A percentile compares a stretch with the other conserved stretches of the same genome.
phyloP scores from a whole-genome alignment of 2,888 invertebrate genomes.

The Holacanthella duospinosa region DNA sequence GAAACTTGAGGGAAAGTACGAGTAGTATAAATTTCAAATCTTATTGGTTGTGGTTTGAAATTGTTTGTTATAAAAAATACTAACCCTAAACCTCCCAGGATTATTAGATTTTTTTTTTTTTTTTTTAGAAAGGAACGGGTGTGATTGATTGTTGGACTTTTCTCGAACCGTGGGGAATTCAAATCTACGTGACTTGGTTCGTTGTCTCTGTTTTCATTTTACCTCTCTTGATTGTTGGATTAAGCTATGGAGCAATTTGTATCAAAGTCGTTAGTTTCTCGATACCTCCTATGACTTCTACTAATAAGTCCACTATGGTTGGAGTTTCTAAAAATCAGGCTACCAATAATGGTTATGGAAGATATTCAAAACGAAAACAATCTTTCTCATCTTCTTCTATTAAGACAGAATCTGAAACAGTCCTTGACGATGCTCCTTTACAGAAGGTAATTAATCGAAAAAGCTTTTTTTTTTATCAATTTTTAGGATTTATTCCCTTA shows the following conservation, averaged over 20 bases:
- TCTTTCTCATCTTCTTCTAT: conserved; percentile 1
- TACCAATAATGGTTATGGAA: neutral
- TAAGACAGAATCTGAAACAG: conserved; percentile 13
- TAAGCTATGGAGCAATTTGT: conserved; percentile 38
- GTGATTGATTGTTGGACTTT: conserved; percentile 39
- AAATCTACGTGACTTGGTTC: conserved; percentile 40
- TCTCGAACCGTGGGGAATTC: conserved; percentile 38
- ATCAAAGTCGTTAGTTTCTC: conserved; percentile 32
- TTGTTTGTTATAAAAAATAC: too few relatives aligned
- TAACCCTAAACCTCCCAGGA: too few relatives aligned
- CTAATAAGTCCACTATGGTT: too few relatives aligned
- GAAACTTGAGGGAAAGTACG: too few relatives aligned
- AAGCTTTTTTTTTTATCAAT: too few relatives aligned
- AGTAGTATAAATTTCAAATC: too few relatives aligned
- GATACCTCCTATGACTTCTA: conserved; percentile 13
- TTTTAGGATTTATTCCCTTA: too few relatives aligned
- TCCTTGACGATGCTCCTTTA: conserved; percentile 28
- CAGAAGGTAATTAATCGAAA: conserved; percentile 20
- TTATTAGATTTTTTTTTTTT: too few relatives aligned
- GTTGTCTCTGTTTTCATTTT: conserved; percentile 38
- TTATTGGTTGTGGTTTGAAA: too few relatives aligned
- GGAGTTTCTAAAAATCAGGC: too few relatives aligned
- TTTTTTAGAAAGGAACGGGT: too few relatives aligned
- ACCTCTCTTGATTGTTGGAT: conserved; percentile 38
- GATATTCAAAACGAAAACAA: neutral